phyloP scores from a whole-genome alignment of 1,140 invertebrate genomes.

The Trichonephila clavata region DNA sequence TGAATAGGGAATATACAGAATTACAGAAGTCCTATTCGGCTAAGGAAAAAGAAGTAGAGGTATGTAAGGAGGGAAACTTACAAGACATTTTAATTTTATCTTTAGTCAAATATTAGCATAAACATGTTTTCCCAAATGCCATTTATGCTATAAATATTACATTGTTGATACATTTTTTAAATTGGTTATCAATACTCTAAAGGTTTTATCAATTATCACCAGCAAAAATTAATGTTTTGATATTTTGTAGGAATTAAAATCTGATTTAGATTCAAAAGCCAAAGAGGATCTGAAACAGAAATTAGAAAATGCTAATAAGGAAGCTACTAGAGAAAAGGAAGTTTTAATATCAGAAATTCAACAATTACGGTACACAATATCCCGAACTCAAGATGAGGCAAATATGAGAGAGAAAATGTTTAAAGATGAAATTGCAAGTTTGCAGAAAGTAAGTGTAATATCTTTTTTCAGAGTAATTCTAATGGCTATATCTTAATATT shows the following conservation, averaged over 20 bases:
- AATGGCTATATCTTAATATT: background rate
- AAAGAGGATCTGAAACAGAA: constrained; percentile 85
- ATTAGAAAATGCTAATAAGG: constrained; percentile 83
- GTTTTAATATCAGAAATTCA: constrained; percentile 83
- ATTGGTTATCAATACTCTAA: no score
- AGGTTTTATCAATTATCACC: background rate
- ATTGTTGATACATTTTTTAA: no score
- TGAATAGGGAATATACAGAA: constrained; percentile 84
- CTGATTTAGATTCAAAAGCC: constrained; percentile 84
- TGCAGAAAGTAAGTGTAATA: constrained; percentile 82
- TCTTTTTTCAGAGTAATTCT: background rate
- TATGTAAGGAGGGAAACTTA: constrained; percentile 21
- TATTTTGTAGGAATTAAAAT: constrained; percentile 83
- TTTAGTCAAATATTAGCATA: background rate
- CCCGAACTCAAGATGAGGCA: constrained; percentile 83
- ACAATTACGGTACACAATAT: constrained; percentile 82
- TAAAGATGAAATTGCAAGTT: constrained; percentile 86
- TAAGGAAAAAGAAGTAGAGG: constrained; percentile 84
- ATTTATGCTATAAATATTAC: no score
- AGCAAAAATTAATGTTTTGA: background rate
- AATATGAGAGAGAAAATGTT: constrained; percentile 85
- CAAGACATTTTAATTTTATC: background rate
- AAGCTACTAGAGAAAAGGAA: constrained; percentile 83
- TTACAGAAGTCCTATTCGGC: constrained; percentile 82
- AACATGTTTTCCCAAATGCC: no score